Evolutionary conservation across 2,888 invertebrate genomes (phyloP).

Genomic region (Orthosia cruda): DNA sequence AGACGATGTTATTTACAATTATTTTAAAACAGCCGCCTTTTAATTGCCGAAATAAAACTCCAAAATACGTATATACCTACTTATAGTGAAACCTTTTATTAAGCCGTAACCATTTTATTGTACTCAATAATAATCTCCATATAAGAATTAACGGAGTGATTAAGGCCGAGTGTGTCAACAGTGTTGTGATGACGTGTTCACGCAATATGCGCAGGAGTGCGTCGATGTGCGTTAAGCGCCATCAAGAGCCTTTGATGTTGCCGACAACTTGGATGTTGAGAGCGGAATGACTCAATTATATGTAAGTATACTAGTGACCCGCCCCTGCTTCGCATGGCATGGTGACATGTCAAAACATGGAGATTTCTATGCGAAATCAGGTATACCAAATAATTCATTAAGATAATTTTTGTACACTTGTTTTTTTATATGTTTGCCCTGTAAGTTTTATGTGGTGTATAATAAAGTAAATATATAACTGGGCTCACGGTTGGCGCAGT

Average conservation of each 20-base stretch:
- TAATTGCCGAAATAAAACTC: conserved; percentile 46
- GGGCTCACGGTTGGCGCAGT: too few species aligned
- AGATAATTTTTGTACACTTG: too few species aligned
- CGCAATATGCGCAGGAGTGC: conserved; percentile 44
- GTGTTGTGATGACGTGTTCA: conserved; percentile 40
- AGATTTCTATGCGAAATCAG: too few species aligned
- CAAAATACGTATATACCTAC: conserved; percentile 19
- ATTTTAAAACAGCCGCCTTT: conserved; percentile 25
- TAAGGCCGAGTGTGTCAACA: conserved; percentile 39
- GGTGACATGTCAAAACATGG: too few species aligned
- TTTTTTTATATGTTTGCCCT: too few species aligned
- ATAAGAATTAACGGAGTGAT: conserved; percentile 34
- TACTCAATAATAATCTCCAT: conserved; percentile 18
- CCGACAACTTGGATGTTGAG: conserved; percentile 4
- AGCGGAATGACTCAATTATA: not conserved
- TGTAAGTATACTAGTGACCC: not conserved
- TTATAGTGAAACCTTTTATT: conserved; percentile 24
- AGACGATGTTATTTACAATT: conserved; percentile 2
- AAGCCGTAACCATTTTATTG: conserved; percentile 39
- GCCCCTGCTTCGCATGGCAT: too few species aligned
- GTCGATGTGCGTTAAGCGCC: conserved; percentile 19
- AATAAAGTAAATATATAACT: too few species aligned
- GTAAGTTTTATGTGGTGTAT: too few species aligned
- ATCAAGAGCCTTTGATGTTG: conserved; percentile 20
- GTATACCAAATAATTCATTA: too few species aligned